Evolutionary conservation across 2,797 vertebrate species (phyloP).

Genomic region (Enoplosus armatus): DNA sequence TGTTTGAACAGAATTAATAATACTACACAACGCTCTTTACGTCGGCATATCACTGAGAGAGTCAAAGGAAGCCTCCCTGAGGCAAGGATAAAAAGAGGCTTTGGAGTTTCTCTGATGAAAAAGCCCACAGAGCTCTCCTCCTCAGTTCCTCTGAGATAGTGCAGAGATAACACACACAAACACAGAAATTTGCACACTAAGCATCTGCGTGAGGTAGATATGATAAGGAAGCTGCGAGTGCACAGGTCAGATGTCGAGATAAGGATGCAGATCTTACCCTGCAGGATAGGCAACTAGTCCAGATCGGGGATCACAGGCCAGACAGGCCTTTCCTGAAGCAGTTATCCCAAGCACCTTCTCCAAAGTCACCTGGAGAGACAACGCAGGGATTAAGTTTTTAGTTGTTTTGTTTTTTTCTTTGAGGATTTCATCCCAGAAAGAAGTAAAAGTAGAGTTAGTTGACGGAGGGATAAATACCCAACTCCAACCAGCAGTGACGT

Average conservation of each 20-base stretch:
- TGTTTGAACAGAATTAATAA: conserved; percentile 39
- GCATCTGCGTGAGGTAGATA: conserved; percentile 32
- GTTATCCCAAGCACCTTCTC: conserved; percentile 97
- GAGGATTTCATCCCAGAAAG: background rate
- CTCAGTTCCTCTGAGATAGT: conserved; percentile 43
- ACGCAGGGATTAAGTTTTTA: background rate
- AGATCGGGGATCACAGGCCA: conserved; percentile 93
- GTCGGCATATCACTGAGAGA: conserved; percentile 13
- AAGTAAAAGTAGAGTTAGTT: background rate
- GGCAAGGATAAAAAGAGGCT: conserved; percentile 43
- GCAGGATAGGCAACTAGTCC: conserved; percentile 97
- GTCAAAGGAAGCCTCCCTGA: conserved; percentile 41
- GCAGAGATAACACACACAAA: conserved; percentile 36
- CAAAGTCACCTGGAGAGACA: conserved; percentile 89
- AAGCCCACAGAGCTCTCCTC: conserved; percentile 21
- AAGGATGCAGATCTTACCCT: conserved; percentile 86
- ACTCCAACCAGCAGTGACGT: conserved; percentile 2
- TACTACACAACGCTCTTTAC: conserved; percentile 9
- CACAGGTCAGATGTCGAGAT: conserved; percentile 55
- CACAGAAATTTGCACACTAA: conserved; percentile 57
- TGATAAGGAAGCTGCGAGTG: conserved; percentile 38
- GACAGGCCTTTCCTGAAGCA: conserved; percentile 90
- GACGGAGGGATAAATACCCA: background rate
- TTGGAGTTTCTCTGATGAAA: conserved; percentile 43
- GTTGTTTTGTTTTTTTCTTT: no score